These are phyloP conservation scores for Hoplostethus atlanticus DNA, from an alignment of 2,797 vertebrate species.

Conservation along the genomic window DNA sequence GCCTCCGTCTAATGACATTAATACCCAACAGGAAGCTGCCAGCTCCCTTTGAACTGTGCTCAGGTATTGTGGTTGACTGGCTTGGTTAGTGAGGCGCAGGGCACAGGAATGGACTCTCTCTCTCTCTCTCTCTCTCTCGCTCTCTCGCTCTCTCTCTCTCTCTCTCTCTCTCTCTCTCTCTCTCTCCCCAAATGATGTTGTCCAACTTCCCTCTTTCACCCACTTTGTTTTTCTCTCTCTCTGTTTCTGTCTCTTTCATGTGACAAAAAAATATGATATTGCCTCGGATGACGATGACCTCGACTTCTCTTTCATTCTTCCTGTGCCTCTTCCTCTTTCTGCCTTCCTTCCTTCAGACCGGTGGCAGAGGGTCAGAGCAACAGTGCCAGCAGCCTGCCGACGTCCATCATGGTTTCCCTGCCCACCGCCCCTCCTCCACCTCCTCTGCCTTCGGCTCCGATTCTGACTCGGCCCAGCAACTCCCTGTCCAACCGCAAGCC, in stretches of 20 bases:
- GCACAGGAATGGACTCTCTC: conserved; percentile 47
- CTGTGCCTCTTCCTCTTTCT: conserved; percentile 16
- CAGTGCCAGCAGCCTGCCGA: conserved; percentile 77
- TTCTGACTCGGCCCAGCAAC: conserved; percentile 78
- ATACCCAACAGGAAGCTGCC: conserved; percentile 69
- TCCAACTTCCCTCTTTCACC: background rate
- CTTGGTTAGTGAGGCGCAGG: conserved; percentile 60
- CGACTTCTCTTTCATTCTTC: background rate
- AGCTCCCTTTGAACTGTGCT: conserved; percentile 59
- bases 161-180: conserved; percentile 1
- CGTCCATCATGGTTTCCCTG: conserved; percentile 85
- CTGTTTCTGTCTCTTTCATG: conserved; percentile 8
- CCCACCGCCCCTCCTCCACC: conserved; percentile 71
- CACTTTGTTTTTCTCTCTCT: conserved; percentile 21
- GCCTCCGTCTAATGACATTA: conserved; percentile 48
- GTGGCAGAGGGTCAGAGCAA: conserved; percentile 89
- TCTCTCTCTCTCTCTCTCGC: conserved; percentile 1
- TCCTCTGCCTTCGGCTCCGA: conserved; percentile 60
- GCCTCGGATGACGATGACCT: conserved; percentile 23
- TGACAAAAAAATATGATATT: background rate
- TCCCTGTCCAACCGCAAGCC: conserved; percentile 87
- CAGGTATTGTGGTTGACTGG: conserved; percentile 35
- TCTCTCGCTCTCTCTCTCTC: too few relatives aligned
- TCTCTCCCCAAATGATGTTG: background rate
- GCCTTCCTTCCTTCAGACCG: conserved; percentile 78